Base-by-base conservation (phyloP, 2,113 vertebrate species). In the Propithecus coquereli region DNA sequence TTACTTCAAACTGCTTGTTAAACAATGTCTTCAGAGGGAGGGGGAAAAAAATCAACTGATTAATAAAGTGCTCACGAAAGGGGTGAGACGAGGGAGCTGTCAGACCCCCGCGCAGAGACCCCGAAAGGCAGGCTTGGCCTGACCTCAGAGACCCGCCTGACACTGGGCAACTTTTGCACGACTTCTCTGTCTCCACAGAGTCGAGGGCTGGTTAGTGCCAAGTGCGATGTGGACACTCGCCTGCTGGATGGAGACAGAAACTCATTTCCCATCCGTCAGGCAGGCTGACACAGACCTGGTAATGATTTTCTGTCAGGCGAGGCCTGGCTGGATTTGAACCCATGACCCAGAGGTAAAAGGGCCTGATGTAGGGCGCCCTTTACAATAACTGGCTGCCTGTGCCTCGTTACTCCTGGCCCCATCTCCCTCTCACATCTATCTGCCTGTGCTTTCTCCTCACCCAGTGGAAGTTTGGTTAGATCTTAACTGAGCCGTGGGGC, bases 251-350 rank as follows among this genome's bases (percentile, higher is more conserved):
- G 93, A 93, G 89, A 90, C 80, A 81, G 94, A 80, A 90, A 93
- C 81, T 85, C 81, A 74, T 94, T 97, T 95, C 76, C 95, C 97
- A 59, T 85, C 90, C 88, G 87, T 97, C 95, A 90, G 45, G 76
- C 34, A n/a, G 84, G 52, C 87, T 68, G 91, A 91, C 50, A 32
- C 71, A 65, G 90, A 84, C 76, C 40, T 2, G 2, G 77, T 93
- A 97, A 98, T 97, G 97, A 97, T 98, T 97, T 97, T 97, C 96
- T 97, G 96, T 97, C 98, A 97, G 80, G 61, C 1, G 0, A 82
- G 90, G 90, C 70, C 88, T 88, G 81, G 94, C 81, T 98, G 92
- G 94, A 97, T 90, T 97, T 97, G 93, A 94, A 97, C 95, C 74
- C 16, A 20, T 97, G 97, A 96, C 97, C 98, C 52, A 76, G 94